Percentiles rank a stretch among this genome's conserved stretches.
These are phyloP conservation scores for Caenorhabditis sp. DNA, from an alignment of 2,888 invertebrate species.

Conservation along the genomic window DNA sequence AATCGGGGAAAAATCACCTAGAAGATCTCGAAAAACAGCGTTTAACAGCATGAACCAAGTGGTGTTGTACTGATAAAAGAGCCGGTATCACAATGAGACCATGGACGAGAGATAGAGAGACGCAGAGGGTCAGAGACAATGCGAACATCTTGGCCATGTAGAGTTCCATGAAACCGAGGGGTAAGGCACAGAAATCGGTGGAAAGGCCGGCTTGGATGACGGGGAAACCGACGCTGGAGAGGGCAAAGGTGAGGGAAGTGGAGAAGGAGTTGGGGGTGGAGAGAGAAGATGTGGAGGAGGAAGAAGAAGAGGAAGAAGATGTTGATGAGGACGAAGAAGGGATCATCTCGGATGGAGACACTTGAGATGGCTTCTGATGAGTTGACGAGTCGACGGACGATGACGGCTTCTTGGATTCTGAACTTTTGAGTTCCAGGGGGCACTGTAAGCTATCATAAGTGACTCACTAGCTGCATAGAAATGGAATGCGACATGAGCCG, in stretches of 20 bases:
- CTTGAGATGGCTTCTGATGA: conserved; percentile 33
- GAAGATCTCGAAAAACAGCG: conserved; percentile 10
- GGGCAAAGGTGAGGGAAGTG: conserved; percentile 50
- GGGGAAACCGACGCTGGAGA: conserved; percentile 71
- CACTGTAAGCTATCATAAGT: background rate
- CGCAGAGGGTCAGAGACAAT: conserved; percentile 68
- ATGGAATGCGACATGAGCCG: conserved; percentile 70
- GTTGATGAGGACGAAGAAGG: background rate
- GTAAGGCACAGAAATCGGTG: conserved; percentile 73
- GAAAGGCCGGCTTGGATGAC: conserved; percentile 76
- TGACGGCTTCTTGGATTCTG: conserved; percentile 51
- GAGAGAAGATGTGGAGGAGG: conserved; percentile 22
- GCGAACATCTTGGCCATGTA: conserved; percentile 73
- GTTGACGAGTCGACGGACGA: background rate
- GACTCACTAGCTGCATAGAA: conserved; percentile 66
- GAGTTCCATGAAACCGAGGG: conserved; percentile 69
- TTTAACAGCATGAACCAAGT: conserved; percentile 31
- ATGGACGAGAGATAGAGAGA: conserved; percentile 71
- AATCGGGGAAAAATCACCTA: conserved; percentile 4
- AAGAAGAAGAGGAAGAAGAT: too few relatives aligned
- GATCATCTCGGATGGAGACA: conserved; percentile 9
- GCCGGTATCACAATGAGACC: conserved; percentile 71
- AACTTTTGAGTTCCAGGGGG: too few relatives aligned
- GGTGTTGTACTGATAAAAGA: conserved; percentile 64
- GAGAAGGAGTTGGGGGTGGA: conserved; percentile 50